phyloP scores from a whole-genome alignment of 2,797 vertebrate genomes.

The Myotis planiceps region DNA sequence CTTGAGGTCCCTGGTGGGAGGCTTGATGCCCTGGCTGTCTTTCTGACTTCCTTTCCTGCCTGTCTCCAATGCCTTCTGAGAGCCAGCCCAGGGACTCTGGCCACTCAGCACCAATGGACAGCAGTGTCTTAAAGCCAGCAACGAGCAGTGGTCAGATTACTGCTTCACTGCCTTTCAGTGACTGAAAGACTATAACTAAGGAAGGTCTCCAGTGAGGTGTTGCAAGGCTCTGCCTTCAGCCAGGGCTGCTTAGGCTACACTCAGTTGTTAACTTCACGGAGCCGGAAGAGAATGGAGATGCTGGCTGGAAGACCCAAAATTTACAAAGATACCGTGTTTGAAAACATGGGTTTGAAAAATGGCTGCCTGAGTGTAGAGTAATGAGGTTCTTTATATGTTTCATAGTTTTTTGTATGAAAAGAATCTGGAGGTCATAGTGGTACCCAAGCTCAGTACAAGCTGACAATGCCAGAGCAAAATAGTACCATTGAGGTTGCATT shows the following conservation, averaged over 20 bases:
- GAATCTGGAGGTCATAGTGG: background rate
- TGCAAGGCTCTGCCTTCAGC: background rate
- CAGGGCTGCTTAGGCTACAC: background rate
- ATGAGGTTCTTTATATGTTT: background rate
- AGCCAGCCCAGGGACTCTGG: background rate
- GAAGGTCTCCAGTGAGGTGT: background rate
- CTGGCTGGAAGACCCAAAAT: background rate
- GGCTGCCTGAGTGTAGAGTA: background rate
- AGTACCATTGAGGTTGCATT: background rate
- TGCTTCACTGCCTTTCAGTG: background rate
- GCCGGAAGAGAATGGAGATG: background rate
- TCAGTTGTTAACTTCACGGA: background rate
- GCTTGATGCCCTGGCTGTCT: constrained; percentile 81
- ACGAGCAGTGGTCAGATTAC: background rate
- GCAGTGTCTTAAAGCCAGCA: background rate
- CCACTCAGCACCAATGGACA: background rate
- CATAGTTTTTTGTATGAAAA: background rate
- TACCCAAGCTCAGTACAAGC: background rate
- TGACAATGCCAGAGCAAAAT: background rate
- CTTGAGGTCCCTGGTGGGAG: constrained; percentile 82
- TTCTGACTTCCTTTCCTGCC: constrained; percentile 58
- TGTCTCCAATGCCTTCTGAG: background rate
- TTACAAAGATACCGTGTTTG: background rate
- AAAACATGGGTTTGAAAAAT: background rate
- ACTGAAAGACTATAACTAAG: background rate